A percentile compares a stretch with the other conserved stretches of the same genome.
Conservation (phyloP, 2,113 vertebrate species). For the Podilymbus podiceps region DNA sequence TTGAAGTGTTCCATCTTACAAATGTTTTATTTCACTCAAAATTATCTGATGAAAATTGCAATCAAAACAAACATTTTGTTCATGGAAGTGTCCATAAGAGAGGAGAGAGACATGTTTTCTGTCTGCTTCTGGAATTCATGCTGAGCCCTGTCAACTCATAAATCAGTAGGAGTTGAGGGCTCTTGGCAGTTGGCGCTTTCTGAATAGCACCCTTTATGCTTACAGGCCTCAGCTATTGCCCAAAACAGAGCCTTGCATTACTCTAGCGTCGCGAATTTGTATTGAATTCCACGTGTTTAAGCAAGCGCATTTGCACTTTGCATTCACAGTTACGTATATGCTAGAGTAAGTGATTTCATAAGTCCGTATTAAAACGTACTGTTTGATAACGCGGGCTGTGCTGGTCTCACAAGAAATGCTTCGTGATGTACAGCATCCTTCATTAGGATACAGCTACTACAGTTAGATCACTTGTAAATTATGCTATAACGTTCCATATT, state of each 20-base stretch:
- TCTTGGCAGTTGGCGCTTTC: slow-evolving; percentile 14
- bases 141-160: slow-evolving; percentile 1
- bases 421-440: not conserved
- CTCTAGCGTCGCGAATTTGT: not conserved
- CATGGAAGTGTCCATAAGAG: not conserved
- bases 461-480: not conserved
- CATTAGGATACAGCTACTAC: not conserved
- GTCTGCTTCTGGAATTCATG: not conserved
- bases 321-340: not conserved
- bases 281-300: not conserved
- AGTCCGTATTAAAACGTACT: not conserved
- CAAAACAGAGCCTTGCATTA: not conserved
- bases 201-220: slow-evolving; percentile 40
- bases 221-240: not conserved
- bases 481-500: not conserved
- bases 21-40: not conserved
- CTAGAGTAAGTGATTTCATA: not conserved
- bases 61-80: not conserved
- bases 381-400: not conserved
- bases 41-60: not conserved
- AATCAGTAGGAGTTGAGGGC: not conserved
- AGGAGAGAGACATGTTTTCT: not conserved
- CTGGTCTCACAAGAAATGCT: not conserved
- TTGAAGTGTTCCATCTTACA: not conserved
- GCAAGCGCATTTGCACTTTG: not conserved